A percentile compares a stretch with the other conserved stretches of the same genome.
Evolutionary conservation across 2,113 vertebrate genomes (phyloP).

Genomic region (Spilogale gracilis): DNA sequence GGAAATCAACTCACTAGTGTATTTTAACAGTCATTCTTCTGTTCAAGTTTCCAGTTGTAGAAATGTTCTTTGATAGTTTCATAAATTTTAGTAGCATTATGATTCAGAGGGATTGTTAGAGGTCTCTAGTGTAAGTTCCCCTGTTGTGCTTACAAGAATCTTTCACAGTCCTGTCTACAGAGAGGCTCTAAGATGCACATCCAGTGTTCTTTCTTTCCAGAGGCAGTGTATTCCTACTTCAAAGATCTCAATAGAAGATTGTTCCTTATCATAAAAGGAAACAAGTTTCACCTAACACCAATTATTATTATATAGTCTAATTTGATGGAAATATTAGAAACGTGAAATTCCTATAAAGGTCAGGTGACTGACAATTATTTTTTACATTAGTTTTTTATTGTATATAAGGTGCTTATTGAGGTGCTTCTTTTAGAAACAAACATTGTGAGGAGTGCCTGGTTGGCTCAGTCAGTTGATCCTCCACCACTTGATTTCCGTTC

Average conservation of each 20-base stretch:
- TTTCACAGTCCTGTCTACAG: neutral
- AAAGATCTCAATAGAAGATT: neutral
- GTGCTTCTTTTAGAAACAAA: constrained; percentile 17
- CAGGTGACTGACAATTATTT: constrained; percentile 21
- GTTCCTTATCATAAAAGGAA: constrained; percentile 17
- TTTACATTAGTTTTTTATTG: constrained; percentile 7
- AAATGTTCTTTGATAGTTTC: neutral
- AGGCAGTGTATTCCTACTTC: neutral
- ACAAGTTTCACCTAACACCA: neutral
- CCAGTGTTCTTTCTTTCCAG: neutral
- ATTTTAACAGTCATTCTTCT: constrained; percentile 35
- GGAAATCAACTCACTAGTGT: neutral
- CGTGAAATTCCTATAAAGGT: neutral
- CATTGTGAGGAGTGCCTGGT: neutral
- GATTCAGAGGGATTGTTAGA: neutral
- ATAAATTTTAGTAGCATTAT: neutral
- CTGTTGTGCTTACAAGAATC: neutral
- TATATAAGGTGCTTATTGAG: neutral
- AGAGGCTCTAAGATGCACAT: neutral
- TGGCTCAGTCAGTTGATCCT: neutral
- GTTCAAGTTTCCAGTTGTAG: neutral
- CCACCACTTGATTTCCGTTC: neutral
- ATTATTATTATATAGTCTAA: neutral
- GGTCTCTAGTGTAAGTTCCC: neutral
- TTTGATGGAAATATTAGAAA: neutral